phyloP scores from a whole-genome alignment of 2,113 vertebrate species.

The Caracal caracal region DNA sequence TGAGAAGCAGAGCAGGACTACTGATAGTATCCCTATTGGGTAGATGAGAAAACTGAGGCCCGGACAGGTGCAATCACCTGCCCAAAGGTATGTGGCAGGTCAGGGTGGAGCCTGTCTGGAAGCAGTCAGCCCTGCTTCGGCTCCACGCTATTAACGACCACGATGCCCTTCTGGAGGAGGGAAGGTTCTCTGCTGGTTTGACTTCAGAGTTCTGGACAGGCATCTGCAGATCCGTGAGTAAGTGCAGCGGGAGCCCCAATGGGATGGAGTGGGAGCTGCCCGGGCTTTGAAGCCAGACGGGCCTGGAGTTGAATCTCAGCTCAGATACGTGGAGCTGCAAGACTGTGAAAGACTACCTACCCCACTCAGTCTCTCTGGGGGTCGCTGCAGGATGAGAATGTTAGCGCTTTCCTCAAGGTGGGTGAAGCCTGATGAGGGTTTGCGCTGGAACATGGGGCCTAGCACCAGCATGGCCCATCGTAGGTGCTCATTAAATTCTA shows the following conservation, averaged over 20 bases:
- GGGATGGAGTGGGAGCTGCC: too few relatives aligned
- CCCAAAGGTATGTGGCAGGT: not conserved
- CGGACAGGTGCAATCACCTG: not conserved
- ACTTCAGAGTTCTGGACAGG: not conserved
- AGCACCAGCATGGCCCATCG: not conserved
- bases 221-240: not conserved
- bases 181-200: not conserved
- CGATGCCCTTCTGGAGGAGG: not conserved
- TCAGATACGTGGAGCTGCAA: not conserved
- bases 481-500: not conserved
- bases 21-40: not conserved
- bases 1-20: not conserved
- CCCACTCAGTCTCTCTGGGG: not conserved
- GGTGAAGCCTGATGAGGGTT: not conserved
- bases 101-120: not conserved
- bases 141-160: not conserved
- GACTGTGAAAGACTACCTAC: not conserved
- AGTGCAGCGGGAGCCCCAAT: not conserved
- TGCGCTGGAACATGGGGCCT: not conserved
- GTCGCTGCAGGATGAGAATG: not conserved
- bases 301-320: not conserved
- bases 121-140: not conserved
- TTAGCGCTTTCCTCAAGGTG: not conserved
- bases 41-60: slow-evolving; percentile 7
- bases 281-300: not conserved